phyloP scores from a whole-genome alignment of 2,113 vertebrate species.

The Neoarius graeffei region DNA sequence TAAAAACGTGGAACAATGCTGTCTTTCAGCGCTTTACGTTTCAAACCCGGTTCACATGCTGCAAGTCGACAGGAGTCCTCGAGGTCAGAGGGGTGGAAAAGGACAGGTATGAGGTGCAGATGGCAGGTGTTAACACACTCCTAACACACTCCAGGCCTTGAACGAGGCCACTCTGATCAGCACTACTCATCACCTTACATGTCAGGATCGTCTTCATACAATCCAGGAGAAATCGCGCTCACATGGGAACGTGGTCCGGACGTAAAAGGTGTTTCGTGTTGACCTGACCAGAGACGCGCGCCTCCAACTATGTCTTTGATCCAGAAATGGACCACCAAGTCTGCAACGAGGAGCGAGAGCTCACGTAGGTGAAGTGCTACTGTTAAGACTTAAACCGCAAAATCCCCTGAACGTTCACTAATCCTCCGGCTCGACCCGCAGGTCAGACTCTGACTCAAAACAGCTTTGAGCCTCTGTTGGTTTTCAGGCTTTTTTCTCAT shows the following conservation, averaged over 20 bases:
- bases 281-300: conserved; percentile 11
- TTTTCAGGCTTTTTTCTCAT: not conserved
- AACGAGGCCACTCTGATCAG: conserved; percentile 19
- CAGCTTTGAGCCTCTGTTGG: not conserved
- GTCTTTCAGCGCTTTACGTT: conserved; percentile 7
- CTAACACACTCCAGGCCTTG: conserved; percentile 49
- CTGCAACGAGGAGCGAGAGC: not conserved
- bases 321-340: conserved; percentile 28
- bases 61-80: conserved; percentile 33
- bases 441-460: conserved; percentile 2
- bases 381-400: not conserved
- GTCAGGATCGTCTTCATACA: conserved; percentile 40
- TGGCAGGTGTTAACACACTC: conserved; percentile 44
- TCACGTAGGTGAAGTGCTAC: conserved; percentile 26
- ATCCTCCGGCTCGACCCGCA: not conserved
- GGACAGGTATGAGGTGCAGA: conserved; percentile 35
- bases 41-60: conserved; percentile 42
- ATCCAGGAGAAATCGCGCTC: not conserved
- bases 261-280: conserved; percentile 28
- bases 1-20: not conserved
- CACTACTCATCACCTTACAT: conserved; percentile 41
- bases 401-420: too few relatives aligned
- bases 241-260: not conserved
- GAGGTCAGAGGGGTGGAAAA: conserved; percentile 23
- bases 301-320: conserved; percentile 13